Evolutionary conservation across 2,888 invertebrate genomes (phyloP).

Genomic region (Philereme transversata): DNA sequence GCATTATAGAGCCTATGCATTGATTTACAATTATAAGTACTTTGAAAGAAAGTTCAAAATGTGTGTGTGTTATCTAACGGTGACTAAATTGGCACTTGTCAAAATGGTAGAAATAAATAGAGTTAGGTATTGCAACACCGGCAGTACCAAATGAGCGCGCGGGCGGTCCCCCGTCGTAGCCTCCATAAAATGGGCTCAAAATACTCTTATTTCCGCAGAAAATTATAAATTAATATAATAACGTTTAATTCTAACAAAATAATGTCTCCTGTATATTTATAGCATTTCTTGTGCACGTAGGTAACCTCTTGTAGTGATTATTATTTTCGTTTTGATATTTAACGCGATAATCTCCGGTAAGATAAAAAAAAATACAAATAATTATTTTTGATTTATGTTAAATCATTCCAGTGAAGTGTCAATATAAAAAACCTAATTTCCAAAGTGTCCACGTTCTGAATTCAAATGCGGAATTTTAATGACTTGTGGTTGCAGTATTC

Average conservation of each 20-base stretch:
- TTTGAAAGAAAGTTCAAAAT: too few species aligned
- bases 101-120: slow-evolving; percentile 41
- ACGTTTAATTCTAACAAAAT: slow-evolving; percentile 46
- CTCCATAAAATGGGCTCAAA: slow-evolving; percentile 58
- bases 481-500: slow-evolving; percentile 26
- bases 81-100: neutral
- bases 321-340: slow-evolving; percentile 25
- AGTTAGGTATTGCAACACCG: slow-evolving; percentile 49
- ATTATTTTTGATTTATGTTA: slow-evolving; percentile 4
- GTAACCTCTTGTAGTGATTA: slow-evolving; percentile 40
- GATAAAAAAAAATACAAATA: slow-evolving; percentile 23
- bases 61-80: too few species aligned
- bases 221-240: slow-evolving; percentile 56
- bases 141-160: slow-evolving; percentile 61
- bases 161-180: slow-evolving; percentile 55
- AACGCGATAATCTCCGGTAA: slow-evolving; percentile 37
- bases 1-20: too few species aligned
- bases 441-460: slow-evolving; percentile 29
- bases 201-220: slow-evolving; percentile 53
- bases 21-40: too few species aligned
- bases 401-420: slow-evolving; percentile 23
- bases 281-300: slow-evolving; percentile 62
- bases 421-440: slow-evolving; percentile 16
- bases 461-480: slow-evolving; percentile 28
- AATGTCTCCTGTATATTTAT: slow-evolving; percentile 68